phyloP scores from a whole-genome alignment of 2,888 invertebrate species.

The Xanthia togata region DNA sequence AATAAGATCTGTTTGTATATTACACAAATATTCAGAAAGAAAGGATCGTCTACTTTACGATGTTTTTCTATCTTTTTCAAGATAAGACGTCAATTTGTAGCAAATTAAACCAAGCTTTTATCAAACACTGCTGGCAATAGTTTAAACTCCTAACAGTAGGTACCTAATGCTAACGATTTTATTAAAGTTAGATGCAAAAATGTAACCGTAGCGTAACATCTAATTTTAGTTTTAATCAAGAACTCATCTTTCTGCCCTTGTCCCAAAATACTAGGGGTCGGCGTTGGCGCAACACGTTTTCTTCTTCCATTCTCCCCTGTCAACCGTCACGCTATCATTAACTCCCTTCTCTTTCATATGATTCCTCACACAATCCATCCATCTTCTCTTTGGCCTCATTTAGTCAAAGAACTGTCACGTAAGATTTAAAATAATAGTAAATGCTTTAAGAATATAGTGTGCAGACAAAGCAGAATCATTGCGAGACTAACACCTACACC shows the following conservation, averaged over 20 bases:
- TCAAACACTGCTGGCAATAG: background rate
- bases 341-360: too few relatives aligned
- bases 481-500: slow-evolving; percentile 24
- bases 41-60: slow-evolving; percentile 10
- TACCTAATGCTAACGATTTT: background rate
- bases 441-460: background rate
- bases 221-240: too few relatives aligned
- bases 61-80: slow-evolving; percentile 5
- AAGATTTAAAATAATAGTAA: background rate
- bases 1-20: slow-evolving; percentile 1
- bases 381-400: too few relatives aligned
- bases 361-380: too few relatives aligned
- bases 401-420: too few relatives aligned
- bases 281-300: too few relatives aligned
- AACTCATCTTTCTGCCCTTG: too few relatives aligned
- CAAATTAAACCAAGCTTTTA: background rate
- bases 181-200: background rate
- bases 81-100: background rate
- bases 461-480: background rate
- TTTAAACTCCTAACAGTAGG: background rate
- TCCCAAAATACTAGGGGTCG: too few relatives aligned
- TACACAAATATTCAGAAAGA: slow-evolving; percentile 1
- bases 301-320: too few relatives aligned
- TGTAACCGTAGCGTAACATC: background rate
- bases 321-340: too few relatives aligned